Percentiles rank a stretch among this genome's conserved stretches.
These are phyloP conservation scores for Eunapius fragilis DNA, from an alignment of 37 sponge, comb jelly and placozoan genomes.

Conservation along the genomic window DNA sequence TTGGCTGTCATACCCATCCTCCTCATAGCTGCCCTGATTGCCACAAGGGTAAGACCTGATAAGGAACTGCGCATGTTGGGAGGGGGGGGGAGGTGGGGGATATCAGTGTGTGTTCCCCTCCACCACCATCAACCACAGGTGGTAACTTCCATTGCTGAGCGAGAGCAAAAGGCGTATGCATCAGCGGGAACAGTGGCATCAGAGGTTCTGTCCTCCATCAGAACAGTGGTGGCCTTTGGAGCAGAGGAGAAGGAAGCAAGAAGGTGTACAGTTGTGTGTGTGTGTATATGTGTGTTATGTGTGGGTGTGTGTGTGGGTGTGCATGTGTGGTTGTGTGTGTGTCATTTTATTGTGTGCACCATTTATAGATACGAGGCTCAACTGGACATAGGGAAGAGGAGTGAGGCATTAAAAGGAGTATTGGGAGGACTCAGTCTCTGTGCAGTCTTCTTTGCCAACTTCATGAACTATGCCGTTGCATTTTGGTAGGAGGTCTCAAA, in stretches of 20 bases:
- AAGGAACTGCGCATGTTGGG: neutral
- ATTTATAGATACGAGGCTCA: conserved; percentile 26
- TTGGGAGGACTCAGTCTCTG: conserved; percentile 24
- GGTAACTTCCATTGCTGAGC: conserved; percentile 52
- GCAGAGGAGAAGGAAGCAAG: conserved; percentile 63
- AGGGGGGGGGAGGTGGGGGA: neutral
- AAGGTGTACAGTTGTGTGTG: conserved; percentile 13
- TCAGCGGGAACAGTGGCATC: conserved; percentile 86
- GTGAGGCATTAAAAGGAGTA: conserved; percentile 44
- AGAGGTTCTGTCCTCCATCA: conserved; percentile 87
- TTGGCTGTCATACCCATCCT: conserved; percentile 66
- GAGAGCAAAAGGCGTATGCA: conserved; percentile 91
- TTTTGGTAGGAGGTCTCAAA: conserved; percentile 65
- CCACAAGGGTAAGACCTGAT: conserved; percentile 70
- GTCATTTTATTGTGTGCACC: too few species aligned
- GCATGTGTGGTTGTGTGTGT: neutral
- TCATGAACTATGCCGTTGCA: conserved; percentile 75
- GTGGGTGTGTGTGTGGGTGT: too few species aligned
- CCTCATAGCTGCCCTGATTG: conserved; percentile 21
- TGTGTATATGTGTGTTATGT: neutral
- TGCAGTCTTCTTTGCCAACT: conserved; percentile 53
- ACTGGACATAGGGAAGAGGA: conserved; percentile 30
- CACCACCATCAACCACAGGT: conserved; percentile 19
- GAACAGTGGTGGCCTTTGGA: conserved; percentile 92
- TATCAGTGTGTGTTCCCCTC: neutral